phyloP scores from a whole-genome alignment of 2,113 vertebrate genomes.

The Tragelaphus scriptus region DNA sequence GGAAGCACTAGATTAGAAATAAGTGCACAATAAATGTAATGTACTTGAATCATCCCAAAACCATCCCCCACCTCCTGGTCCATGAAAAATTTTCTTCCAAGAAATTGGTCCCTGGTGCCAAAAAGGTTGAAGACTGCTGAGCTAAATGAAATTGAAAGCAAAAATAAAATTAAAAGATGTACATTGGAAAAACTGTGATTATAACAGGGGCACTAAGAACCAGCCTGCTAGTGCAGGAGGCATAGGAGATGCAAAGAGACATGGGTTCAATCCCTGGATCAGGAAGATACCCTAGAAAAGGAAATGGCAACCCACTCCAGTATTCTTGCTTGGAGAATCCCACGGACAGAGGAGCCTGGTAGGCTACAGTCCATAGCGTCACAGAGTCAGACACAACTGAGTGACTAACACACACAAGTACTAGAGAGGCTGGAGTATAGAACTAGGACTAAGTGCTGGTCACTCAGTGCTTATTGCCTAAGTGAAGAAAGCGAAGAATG shows the following conservation, averaged over 20 bases:
- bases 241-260: neutral
- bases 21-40: neutral
- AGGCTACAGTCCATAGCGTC: neutral
- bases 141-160: slow-evolving; percentile 4
- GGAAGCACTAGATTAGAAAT: neutral
- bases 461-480: neutral
- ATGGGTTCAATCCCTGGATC: neutral
- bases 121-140: neutral
- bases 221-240: neutral
- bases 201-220: neutral
- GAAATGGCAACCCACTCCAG: neutral
- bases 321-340: neutral
- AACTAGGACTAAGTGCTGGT: neutral
- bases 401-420: neutral
- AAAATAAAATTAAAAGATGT: neutral
- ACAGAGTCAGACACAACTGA: neutral
- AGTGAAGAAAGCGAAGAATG: neutral
- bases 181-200: neutral
- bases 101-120: neutral
- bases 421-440: neutral
- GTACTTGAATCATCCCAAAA: neutral
- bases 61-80: neutral
- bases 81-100: neutral
- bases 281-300: neutral
- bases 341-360: neutral